Evolutionary conservation across 2,113 vertebrate genomes (phyloP), one percentile per base, ranked within the genome.

Genomic region (Siniperca knerii): DNA sequence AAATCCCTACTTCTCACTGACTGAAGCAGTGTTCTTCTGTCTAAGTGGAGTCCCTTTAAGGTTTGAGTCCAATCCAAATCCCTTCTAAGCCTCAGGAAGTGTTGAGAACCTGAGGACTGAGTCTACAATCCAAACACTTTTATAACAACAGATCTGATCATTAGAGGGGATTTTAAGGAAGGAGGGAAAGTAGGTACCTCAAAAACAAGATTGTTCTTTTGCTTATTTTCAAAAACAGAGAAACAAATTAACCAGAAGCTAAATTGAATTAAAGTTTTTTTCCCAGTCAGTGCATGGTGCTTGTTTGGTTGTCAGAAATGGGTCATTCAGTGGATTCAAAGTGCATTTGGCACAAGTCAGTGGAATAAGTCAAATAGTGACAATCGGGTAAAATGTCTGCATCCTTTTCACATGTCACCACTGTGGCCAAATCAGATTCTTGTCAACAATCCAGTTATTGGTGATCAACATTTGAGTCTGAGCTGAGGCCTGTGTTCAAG

Each of bases 271-370:
- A 33, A 54, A 62, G 4, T 57, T 18, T 46, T 52, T 68, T 64
- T 48, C 66, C 60, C 8, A 4, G 33, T 16, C 46, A 23, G n/a
- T 21, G 52, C 42, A 16, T 44, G 46, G 60, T 83, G 65, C 73
- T 79, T 71, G n/a, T 82, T 76, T 62, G 42, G 66, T 79, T 68
- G 75, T 83, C 68, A 84, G 69, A 92, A 90, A 72, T 88, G 58
- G 89, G 86, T 90, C 81, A 83, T 77, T 76, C 11, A 18, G 42
- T 65, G 52, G 66, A 91, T 48, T 90, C 92, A 93, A 93, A 93
- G 92, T 89, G 65, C 92, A 89, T 87, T 90, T 92, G 91, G 91
- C 86, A 76, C 15, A 62, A 50, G 50, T 35, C 15, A 64, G 77
- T 10, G 75, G 81, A 85, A 66, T 61, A 82, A 82, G 48, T 87